Evolutionary conservation across 2,113 vertebrate genomes (phyloP).

Genomic region (Aegotheles bennettii): DNA sequence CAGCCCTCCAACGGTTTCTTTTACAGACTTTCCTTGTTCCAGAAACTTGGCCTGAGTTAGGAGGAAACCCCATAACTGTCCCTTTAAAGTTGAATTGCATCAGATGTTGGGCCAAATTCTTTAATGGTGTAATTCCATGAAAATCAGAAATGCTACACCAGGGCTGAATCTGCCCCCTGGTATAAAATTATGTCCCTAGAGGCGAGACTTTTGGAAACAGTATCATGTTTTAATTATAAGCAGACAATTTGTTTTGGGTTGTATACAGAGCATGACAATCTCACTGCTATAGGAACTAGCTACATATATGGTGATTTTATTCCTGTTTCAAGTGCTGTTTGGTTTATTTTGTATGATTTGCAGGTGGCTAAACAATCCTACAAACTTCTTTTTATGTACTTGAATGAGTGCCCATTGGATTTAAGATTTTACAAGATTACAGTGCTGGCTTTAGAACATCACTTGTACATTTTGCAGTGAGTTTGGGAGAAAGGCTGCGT

Average conservation of each 20-base stretch:
- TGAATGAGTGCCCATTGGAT: neutral
- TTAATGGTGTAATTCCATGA: slow-evolving; percentile 43
- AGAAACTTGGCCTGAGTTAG: slow-evolving; percentile 65
- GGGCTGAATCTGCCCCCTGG: neutral
- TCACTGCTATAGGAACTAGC: slow-evolving; percentile 42
- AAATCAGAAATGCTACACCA: slow-evolving; percentile 52
- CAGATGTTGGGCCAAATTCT: slow-evolving; percentile 52
- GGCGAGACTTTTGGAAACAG: slow-evolving; percentile 61
- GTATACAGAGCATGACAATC: slow-evolving; percentile 53
- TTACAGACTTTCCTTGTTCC: slow-evolving; percentile 69
- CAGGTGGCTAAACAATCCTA: slow-evolving; percentile 32
- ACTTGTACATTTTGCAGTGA: slow-evolving; percentile 14
- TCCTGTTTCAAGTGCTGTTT: neutral
- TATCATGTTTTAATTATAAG: slow-evolving; percentile 70
- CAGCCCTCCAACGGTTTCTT: slow-evolving; percentile 32
- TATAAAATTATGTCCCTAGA: slow-evolving; percentile 60
- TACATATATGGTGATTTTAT: slow-evolving; percentile 47
- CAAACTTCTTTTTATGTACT: neutral
- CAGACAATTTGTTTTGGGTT: slow-evolving; percentile 75
- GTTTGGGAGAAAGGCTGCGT: neutral
- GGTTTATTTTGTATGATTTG: slow-evolving; percentile 5
- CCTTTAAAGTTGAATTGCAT: slow-evolving; percentile 68
- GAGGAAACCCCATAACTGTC: slow-evolving; percentile 73
- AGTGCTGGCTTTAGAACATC: neutral
- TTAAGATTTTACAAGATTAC: slow-evolving; percentile 17